A percentile compares a stretch with the other conserved stretches of the same genome.
Conservation (phyloP, 2,797 vertebrate genomes). For the Orientallactaga sibirica region DNA sequence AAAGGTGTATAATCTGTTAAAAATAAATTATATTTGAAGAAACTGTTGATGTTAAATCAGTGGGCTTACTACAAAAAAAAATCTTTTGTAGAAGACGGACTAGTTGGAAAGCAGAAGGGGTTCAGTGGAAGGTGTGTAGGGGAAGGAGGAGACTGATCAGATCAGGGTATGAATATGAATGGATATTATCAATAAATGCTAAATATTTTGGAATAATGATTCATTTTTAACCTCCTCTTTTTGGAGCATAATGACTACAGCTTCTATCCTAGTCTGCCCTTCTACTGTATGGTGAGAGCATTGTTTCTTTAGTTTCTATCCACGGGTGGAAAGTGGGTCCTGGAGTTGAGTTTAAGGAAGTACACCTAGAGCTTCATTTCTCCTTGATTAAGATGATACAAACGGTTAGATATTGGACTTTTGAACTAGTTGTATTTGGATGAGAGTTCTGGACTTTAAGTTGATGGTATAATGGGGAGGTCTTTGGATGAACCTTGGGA, state of each 20-base stretch:
- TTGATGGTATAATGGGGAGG: background rate
- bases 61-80: too few species aligned
- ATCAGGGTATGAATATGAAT: too few species aligned
- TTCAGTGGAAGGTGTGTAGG: too few species aligned
- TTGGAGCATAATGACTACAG: background rate
- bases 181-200: too few species aligned
- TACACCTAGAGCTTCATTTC: background rate
- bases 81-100: too few species aligned
- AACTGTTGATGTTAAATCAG: too few species aligned
- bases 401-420: background rate
- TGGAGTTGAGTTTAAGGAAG: background rate
- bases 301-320: slow-evolving; percentile 25
- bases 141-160: too few species aligned
- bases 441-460: background rate
- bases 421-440: background rate
- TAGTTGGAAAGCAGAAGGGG: too few species aligned
- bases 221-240: background rate
- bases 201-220: slow-evolving; percentile 7
- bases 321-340: background rate
- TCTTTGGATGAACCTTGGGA: background rate
- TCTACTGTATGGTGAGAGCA: background rate
- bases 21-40: too few species aligned
- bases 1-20: background rate
- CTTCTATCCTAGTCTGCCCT: background rate
- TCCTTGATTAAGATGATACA: background rate